Conservation (phyloP, 2,797 vertebrate species). For the Amblyraja radiata region DNA sequence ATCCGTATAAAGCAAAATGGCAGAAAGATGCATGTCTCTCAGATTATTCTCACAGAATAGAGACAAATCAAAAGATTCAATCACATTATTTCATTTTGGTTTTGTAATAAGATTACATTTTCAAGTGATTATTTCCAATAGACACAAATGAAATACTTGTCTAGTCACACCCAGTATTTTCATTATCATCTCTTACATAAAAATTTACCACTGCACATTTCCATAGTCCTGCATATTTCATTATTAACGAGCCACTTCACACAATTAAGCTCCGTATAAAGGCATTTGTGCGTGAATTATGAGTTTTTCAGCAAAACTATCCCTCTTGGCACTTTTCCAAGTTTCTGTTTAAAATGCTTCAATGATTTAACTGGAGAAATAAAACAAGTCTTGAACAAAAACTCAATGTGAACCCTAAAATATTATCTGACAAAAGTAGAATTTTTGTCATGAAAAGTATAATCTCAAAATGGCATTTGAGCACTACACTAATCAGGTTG, state of each 20-base stretch:
- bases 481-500: not conserved
- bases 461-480: not conserved
- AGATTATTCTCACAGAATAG: not conserved
- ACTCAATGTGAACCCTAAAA: not conserved
- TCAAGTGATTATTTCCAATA: not conserved
- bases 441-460: not conserved
- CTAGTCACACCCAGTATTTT: not conserved
- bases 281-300: not conserved
- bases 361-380: not conserved
- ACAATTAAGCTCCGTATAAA: not conserved
- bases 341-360: not conserved
- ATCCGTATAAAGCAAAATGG: conserved; percentile 7
- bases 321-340: not conserved
- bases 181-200: not conserved
- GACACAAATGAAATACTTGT: too few relatives aligned
- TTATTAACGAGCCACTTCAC: not conserved
- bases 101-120: not conserved
- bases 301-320: not conserved
- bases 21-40: not conserved
- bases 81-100: conserved; percentile 10
- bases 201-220: not conserved
- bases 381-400: not conserved
- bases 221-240: not conserved
- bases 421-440: not conserved
- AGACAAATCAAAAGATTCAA: not conserved